Evolutionary conservation across 2,797 vertebrate genomes (phyloP).

Genomic region (Acrossocheilus wenchowensis): DNA sequence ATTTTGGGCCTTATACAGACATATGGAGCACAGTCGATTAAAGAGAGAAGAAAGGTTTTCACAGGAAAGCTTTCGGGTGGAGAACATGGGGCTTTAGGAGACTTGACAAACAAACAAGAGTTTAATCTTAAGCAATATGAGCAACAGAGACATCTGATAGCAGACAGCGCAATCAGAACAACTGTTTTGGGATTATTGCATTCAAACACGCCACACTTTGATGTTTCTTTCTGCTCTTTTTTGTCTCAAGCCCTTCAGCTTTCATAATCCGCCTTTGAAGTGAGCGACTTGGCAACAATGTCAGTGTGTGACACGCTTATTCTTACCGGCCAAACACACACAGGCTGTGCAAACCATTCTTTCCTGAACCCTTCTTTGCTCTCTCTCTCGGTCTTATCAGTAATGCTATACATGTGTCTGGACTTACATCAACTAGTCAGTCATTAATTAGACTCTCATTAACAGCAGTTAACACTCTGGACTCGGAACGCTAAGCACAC

Average conservation of each 20-base stretch:
- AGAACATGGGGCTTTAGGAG: conserved; percentile 66
- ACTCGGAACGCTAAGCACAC: conserved; percentile 73
- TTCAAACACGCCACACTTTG: conserved; percentile 77
- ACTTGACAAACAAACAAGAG: conserved; percentile 41
- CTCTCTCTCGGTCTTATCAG: conserved; percentile 56
- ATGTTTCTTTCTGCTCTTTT: conserved; percentile 67
- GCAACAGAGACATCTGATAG: conserved; percentile 73
- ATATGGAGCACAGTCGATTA: conserved; percentile 18
- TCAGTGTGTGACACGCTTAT: conserved; percentile 74
- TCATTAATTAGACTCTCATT: conserved; percentile 73
- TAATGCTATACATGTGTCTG: conserved; percentile 59
- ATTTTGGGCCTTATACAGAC: conserved; percentile 38
- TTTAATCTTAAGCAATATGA: conserved; percentile 48
- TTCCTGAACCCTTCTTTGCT: conserved; percentile 29
- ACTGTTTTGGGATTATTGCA: conserved; percentile 80
- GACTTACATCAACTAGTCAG: conserved; percentile 68
- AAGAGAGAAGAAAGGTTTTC: conserved; percentile 20
- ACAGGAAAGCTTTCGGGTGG: conserved; percentile 52
- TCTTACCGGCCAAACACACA: conserved; percentile 71
- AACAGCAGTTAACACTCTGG: conserved; percentile 68
- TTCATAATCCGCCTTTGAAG: conserved; percentile 80
- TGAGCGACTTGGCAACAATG: conserved; percentile 79
- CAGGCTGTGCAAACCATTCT: conserved; percentile 26
- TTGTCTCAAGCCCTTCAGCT: conserved; percentile 70
- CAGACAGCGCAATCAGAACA: conserved; percentile 72